Percentiles rank a stretch among this genome's conserved stretches.
phyloP scores from a whole-genome alignment of 2,797 vertebrate genomes.

The Melanotaenia maccullochi region DNA sequence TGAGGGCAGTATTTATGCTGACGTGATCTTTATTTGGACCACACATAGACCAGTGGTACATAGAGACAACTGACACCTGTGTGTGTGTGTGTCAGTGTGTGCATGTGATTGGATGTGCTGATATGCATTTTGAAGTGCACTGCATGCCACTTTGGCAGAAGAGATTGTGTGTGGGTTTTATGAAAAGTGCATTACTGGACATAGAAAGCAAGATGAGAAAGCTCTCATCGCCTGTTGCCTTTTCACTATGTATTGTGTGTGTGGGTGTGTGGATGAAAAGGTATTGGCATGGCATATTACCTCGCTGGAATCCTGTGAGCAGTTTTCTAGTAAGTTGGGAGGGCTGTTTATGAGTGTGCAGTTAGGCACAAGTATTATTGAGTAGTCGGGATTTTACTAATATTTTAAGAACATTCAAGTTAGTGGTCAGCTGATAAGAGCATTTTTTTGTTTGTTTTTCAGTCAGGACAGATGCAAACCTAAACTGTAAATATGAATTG shows the following conservation, averaged over 20 bases:
- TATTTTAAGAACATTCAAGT: neutral
- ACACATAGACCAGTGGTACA: slow-evolving; percentile 12
- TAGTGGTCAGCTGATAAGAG: neutral
- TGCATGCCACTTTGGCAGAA: slow-evolving; percentile 46
- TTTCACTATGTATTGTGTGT: slow-evolving; percentile 29
- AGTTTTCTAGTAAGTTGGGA: slow-evolving; percentile 4
- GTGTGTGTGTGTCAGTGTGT: slow-evolving; percentile 9
- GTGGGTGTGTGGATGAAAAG: slow-evolving; percentile 48
- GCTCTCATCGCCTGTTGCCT: slow-evolving; percentile 39
- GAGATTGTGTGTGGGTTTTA: slow-evolving; percentile 53
- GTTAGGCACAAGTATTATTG: neutral
- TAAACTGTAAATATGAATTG: neutral
- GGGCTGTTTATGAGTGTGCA: neutral
- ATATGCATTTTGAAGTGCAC: slow-evolving; percentile 35
- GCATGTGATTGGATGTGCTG: slow-evolving; percentile 31
- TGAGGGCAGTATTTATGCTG: slow-evolving; percentile 55
- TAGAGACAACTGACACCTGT: slow-evolving; percentile 31
- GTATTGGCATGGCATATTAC: slow-evolving; percentile 26
- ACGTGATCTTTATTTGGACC: slow-evolving; percentile 39
- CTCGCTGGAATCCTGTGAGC: slow-evolving; percentile 34
- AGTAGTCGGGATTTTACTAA: slow-evolving; percentile 5
- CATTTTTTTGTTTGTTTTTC: neutral
- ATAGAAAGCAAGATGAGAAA: slow-evolving; percentile 39
- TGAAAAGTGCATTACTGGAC: slow-evolving; percentile 57
- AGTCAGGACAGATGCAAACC: neutral